These are phyloP conservation scores for Danio albolineatus DNA, from an alignment of 2,797 vertebrate species.

Conservation along the genomic window DNA sequence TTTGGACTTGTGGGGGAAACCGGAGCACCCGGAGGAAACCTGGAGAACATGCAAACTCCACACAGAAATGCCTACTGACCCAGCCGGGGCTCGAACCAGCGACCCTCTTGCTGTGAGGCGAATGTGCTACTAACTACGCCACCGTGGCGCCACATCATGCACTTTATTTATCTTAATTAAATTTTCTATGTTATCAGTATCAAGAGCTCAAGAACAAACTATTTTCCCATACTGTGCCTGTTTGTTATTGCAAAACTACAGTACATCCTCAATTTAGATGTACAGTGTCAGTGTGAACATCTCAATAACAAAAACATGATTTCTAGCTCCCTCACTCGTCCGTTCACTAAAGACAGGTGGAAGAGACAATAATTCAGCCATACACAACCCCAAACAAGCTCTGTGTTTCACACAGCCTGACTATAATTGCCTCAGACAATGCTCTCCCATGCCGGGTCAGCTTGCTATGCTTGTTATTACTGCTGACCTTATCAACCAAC, in stretches of 20 bases:
- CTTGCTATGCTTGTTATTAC: slow-evolving; percentile 66
- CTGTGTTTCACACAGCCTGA: slow-evolving; percentile 58
- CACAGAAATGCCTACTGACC: too few relatives aligned
- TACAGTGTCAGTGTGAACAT: slow-evolving; percentile 19
- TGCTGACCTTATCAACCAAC: slow-evolving; percentile 71
- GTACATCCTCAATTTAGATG: not conserved
- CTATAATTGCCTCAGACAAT: slow-evolving; percentile 72
- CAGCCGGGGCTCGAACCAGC: too few relatives aligned
- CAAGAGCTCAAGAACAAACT: not conserved
- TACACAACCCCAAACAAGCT: slow-evolving; percentile 20
- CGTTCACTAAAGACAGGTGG: slow-evolving; percentile 47
- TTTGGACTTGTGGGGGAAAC: too few relatives aligned
- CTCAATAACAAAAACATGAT: slow-evolving; percentile 19
- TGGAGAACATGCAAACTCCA: too few relatives aligned
- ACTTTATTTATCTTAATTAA: not conserved
- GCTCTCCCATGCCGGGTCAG: slow-evolving; percentile 67
- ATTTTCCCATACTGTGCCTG: not conserved
- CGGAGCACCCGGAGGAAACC: too few relatives aligned
- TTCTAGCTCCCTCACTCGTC: not conserved
- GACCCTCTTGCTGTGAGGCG: too few relatives aligned
- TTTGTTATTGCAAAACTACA: not conserved
- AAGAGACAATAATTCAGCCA: slow-evolving; percentile 32
- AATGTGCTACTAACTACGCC: too few relatives aligned
- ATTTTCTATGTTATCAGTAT: not conserved
- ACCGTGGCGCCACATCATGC: too few relatives aligned